These are phyloP conservation scores for Euthynnus affinis DNA, from an alignment of 2,797 vertebrate genomes.

Conservation along the genomic window DNA sequence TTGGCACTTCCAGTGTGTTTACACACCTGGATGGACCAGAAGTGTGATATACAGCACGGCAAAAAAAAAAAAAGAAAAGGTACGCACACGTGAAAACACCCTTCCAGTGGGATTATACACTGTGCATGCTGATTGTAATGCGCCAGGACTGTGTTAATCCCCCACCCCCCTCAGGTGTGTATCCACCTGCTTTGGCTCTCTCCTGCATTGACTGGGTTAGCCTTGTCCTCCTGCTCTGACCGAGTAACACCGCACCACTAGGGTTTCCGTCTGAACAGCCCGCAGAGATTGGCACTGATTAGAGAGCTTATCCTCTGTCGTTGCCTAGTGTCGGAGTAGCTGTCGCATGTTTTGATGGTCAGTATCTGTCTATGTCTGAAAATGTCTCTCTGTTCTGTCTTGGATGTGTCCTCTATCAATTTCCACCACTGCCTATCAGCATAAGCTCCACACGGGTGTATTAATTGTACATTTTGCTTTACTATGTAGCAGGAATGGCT, in stretches of 20 bases:
- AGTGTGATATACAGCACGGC: constrained; percentile 19
- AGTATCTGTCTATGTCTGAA: constrained; percentile 34
- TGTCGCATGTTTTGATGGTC: constrained; percentile 55
- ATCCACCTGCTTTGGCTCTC: constrained; percentile 71
- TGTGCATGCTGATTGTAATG: constrained; percentile 68
- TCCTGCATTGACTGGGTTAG: constrained; percentile 59
- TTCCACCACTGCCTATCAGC: constrained; percentile 51
- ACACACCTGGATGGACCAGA: constrained; percentile 67
- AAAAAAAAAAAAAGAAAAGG: constrained; percentile 7
- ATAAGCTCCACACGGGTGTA: constrained; percentile 46
- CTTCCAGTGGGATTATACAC: constrained; percentile 64
- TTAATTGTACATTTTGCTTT: constrained; percentile 57
- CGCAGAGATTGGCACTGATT: constrained; percentile 72
- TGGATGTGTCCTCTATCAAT: constrained; percentile 21
- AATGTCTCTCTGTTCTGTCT: constrained; percentile 23
- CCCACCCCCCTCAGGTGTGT: constrained; percentile 65
- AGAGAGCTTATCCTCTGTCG: constrained; percentile 71
- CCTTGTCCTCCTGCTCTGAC: constrained; percentile 59
- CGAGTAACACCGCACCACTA: constrained; percentile 56
- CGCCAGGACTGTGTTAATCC: constrained; percentile 78
- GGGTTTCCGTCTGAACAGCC: constrained; percentile 66
- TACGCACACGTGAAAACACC: constrained; percentile 20
- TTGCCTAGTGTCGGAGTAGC: constrained; percentile 39
- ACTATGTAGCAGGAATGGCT: constrained; percentile 56
- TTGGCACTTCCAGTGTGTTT: constrained; percentile 54